phyloP scores from a whole-genome alignment of 2,113 vertebrate species.

The Leucopternis melanops region DNA sequence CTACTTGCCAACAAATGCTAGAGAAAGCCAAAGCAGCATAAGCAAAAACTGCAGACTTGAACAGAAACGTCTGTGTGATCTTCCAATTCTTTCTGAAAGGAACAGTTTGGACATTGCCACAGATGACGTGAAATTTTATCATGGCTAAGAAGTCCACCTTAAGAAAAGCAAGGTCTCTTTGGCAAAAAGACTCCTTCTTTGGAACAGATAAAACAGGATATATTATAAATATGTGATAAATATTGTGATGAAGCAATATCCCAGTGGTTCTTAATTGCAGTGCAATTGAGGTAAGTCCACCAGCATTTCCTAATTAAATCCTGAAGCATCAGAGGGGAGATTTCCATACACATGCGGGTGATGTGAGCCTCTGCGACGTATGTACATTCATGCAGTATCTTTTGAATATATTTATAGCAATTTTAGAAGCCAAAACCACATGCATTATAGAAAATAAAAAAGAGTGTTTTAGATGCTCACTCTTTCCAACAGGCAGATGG shows the following conservation, averaged over 20 bases:
- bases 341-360: not conserved
- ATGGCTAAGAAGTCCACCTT: conserved; percentile 45
- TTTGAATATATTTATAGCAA: not conserved
- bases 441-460: not conserved
- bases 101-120: conserved; percentile 47
- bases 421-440: not conserved
- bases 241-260: conserved; percentile 33
- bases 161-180: conserved; percentile 63
- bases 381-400: not conserved
- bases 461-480: not conserved
- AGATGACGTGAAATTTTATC: conserved; percentile 44
- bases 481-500: not conserved
- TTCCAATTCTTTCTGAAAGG: conserved; percentile 45
- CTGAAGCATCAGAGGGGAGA: not conserved
- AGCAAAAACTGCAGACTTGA: not conserved
- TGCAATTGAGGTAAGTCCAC: not conserved
- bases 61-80: not conserved
- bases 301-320: conserved; percentile 9
- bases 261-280: conserved; percentile 27
- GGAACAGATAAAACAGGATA: conserved; percentile 61
- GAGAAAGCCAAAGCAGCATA: not conserved
- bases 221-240: conserved; percentile 47
- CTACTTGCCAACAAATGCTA: not conserved
- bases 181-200: conserved; percentile 55
- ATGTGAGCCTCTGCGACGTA: not conserved